Evolutionary conservation across 1,140 invertebrate species (phyloP).

Genomic region (Adelges cooleyi): DNA sequence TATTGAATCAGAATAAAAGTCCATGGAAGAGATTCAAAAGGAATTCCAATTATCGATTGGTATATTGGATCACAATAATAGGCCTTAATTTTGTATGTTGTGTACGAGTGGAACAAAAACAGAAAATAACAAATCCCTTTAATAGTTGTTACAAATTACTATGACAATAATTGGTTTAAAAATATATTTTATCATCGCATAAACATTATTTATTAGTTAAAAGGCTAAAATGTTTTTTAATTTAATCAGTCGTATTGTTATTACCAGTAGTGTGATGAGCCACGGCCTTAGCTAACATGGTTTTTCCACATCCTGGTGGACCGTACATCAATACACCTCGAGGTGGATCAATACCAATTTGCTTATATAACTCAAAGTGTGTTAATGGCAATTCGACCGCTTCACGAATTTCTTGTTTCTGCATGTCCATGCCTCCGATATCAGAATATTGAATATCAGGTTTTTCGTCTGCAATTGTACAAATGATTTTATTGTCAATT

Average conservation of each 20-base stretch:
- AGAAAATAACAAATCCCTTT: too few relatives aligned
- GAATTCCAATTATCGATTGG: too few relatives aligned
- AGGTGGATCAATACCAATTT: constrained; percentile 94
- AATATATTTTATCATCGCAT: too few relatives aligned
- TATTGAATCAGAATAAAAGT: too few relatives aligned
- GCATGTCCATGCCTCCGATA: constrained; percentile 99
- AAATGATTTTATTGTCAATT: neutral
- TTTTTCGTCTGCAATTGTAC: constrained; percentile 70
- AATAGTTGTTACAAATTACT: neutral
- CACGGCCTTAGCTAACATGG: constrained; percentile 98
- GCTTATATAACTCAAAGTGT: constrained; percentile 98
- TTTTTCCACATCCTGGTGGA: constrained; percentile 93
- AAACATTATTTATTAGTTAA: too few relatives aligned
- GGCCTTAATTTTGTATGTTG: too few relatives aligned
- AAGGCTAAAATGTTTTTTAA: too few relatives aligned
- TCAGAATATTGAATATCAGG: constrained; percentile 94
- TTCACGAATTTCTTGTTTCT: constrained; percentile 98
- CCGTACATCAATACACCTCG: constrained; percentile 97
- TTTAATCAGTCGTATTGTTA: too few relatives aligned
- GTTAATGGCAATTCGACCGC: constrained; percentile 96
- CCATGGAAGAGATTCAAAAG: too few relatives aligned
- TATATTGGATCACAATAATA: too few relatives aligned
- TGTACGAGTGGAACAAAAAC: too few relatives aligned
- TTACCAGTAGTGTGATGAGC: constrained; percentile 90
- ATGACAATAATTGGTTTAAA: too few relatives aligned